Evolutionary conservation across 2,888 invertebrate genomes (phyloP), one percentile per base, ranked within the genome.

Genomic region (Acleris literana): DNA sequence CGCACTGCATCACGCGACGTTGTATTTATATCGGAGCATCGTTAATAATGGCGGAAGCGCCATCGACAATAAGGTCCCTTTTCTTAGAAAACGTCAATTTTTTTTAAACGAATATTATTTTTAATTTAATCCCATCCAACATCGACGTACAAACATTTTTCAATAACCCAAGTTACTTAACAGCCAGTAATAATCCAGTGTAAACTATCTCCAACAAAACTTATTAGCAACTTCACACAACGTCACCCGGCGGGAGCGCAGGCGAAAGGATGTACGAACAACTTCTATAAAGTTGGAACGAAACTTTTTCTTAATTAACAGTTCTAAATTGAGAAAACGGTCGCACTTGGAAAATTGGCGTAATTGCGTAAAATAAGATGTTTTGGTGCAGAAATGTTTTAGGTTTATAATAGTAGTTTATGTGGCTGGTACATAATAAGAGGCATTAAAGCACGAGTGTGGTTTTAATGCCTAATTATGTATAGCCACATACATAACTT

Each of bases 231-330:
- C 20, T 55, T 20, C 43, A 43, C 43, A 54, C 17, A 5, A 46
- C 46, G 46, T 46, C 46, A 46, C 44, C 43, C 16, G 44, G 17
- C 46, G 0, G 17, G 16, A 16, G 16, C 53, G 16, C 39, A 16
- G 16, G 33, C 49, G 33, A 56, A 51, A 57, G 6, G 25, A 18
- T 3, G 16, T 18, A 51, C 44, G 49, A 18, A 44, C 51, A 51
- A 55, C 55, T 57, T 63, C 39, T 20, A 29, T 33, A 57, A 52
- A 63, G 57, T 52, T 63, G 18, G 33, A 16, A 16, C 9, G 5
- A 20, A 52, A 63, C 16, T 20, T 63, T 63, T 63, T 63, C 63
- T 63, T 63, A 57, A 63, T 63, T 63, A 63, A 63, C 57, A 20
- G 63, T 52, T 63, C 25, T 22, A 46, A 51, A 48, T 54, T 18